Percentiles rank a stretch among this genome's conserved stretches.
These are phyloP conservation scores for Dysmachus trigonus DNA, from an alignment of 2,888 invertebrate genomes.

Conservation along the genomic window DNA sequence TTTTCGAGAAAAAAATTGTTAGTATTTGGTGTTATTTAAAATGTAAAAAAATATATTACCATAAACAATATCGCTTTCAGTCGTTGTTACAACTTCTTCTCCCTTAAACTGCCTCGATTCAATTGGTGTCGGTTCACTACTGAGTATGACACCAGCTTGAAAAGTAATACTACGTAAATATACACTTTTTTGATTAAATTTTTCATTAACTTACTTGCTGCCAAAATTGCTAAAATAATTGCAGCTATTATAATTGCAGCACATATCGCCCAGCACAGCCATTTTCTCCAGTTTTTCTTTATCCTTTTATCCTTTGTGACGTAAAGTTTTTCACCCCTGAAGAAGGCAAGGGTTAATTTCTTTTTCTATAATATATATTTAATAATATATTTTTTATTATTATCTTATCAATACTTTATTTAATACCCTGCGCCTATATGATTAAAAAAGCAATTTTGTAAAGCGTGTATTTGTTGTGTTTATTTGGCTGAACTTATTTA, in stretches of 20 bases:
- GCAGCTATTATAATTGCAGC: slow-evolving; percentile 72
- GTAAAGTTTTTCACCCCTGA: slow-evolving; percentile 82
- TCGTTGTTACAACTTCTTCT: slow-evolving; percentile 58
- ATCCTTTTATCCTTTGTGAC: slow-evolving; percentile 83
- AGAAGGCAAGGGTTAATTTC: slow-evolving; percentile 59
- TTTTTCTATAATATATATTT: background rate
- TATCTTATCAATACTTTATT: background rate
- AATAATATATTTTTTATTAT: background rate
- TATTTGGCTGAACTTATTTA: background rate
- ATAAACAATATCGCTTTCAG: slow-evolving; percentile 67
- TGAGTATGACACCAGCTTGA: slow-evolving; percentile 76
- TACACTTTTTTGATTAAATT: background rate
- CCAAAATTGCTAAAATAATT: slow-evolving; percentile 76
- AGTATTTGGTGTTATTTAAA: background rate
- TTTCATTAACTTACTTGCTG: slow-evolving; percentile 72
- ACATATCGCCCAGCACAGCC: slow-evolving; percentile 75
- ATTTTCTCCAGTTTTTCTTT: slow-evolving; percentile 72
- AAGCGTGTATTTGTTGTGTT: background rate
- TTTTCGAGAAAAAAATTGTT: slow-evolving; percentile 54
- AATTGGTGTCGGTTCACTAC: slow-evolving; percentile 71
- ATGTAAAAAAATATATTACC: slow-evolving; percentile 60
- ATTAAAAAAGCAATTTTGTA: background rate
- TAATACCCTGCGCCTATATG: background rate
- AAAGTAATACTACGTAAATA: no score
- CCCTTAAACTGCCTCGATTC: slow-evolving; percentile 69